Conservation (phyloP, 2,797 vertebrate genomes). For the Gambelia wislizenii region DNA sequence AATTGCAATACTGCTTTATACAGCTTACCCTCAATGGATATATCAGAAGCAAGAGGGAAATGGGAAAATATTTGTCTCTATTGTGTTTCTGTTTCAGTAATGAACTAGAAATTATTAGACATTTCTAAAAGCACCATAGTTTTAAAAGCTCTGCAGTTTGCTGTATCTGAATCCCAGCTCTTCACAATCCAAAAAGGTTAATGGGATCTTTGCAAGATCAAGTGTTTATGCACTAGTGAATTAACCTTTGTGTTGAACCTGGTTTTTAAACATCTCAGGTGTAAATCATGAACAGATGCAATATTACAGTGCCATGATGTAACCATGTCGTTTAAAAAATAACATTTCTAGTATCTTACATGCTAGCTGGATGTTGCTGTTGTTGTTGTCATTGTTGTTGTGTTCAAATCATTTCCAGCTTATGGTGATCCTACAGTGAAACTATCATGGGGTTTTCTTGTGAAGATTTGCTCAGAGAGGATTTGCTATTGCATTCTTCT, state of each 20-base stretch:
- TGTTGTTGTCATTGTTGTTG: too few relatives aligned
- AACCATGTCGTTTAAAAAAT: neutral
- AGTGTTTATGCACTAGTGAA: constrained; percentile 63
- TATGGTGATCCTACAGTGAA: too few relatives aligned
- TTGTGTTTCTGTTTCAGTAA: constrained; percentile 29
- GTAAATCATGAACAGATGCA: constrained; percentile 52
- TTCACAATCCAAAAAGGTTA: constrained; percentile 56
- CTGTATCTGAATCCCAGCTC: constrained; percentile 52
- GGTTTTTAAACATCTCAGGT: constrained; percentile 22
- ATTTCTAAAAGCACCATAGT: constrained; percentile 25
- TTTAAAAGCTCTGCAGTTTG: constrained; percentile 58
- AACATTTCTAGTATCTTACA: neutral
- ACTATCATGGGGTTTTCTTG: too few relatives aligned
- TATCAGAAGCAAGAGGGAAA: constrained; percentile 36
- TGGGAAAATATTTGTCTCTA: constrained; percentile 24
- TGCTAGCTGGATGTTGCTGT: too few relatives aligned
- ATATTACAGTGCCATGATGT: constrained; percentile 13
- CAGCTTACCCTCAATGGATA: neutral
- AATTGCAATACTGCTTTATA: constrained; percentile 19
- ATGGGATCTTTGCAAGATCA: constrained; percentile 68
- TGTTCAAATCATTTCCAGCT: too few relatives aligned
- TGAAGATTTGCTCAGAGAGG: too few relatives aligned
- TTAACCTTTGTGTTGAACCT: constrained; percentile 66
- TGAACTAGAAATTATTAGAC: neutral
- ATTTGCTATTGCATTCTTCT: too few relatives aligned